phyloP scores from a whole-genome alignment of 2,797 vertebrate genomes.

The Diplodus puntazzo region DNA sequence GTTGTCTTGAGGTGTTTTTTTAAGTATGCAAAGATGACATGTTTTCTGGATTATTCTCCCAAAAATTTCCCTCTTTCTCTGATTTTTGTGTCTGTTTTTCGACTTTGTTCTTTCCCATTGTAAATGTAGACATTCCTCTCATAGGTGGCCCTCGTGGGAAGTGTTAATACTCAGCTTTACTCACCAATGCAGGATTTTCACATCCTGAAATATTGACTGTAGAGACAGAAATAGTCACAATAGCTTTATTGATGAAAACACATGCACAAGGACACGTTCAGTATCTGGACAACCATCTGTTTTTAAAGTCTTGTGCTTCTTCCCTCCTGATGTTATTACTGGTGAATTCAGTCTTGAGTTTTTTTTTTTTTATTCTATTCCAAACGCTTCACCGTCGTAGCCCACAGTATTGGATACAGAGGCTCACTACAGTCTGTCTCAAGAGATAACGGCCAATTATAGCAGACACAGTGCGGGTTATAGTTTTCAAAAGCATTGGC shows the following conservation, averaged over 20 bases:
- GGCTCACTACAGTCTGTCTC: slow-evolving; percentile 48
- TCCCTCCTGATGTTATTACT: slow-evolving; percentile 25
- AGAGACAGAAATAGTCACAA: slow-evolving; percentile 40
- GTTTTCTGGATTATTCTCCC: slow-evolving; percentile 3
- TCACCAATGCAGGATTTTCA: slow-evolving; percentile 22
- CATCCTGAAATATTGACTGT: slow-evolving; percentile 40
- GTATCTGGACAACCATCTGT: slow-evolving; percentile 29
- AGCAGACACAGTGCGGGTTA: slow-evolving; percentile 69
- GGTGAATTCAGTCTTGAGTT: slow-evolving; percentile 18
- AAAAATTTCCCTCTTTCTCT: neutral
- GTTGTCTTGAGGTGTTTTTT: slow-evolving; percentile 1
- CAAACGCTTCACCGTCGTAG: slow-evolving; percentile 25
- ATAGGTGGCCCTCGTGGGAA: slow-evolving; percentile 22
- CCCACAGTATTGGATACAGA: slow-evolving; percentile 38
- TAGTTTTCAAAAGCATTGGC: slow-evolving; percentile 55
- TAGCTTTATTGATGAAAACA: slow-evolving; percentile 30
- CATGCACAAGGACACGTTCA: neutral
- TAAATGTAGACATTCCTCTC: slow-evolving; percentile 19
- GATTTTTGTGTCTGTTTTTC: neutral
- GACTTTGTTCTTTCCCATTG: neutral
- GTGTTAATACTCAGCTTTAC: slow-evolving; percentile 9
- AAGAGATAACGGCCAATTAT: slow-evolving; percentile 78
- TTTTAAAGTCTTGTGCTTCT: slow-evolving; percentile 6
- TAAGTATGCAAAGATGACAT: neutral
- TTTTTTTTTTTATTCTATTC: slow-evolving; percentile 9